These are phyloP conservation scores for Leucopsar rothschildi DNA, from an alignment of 2,113 vertebrate species.

Conservation along the genomic window DNA sequence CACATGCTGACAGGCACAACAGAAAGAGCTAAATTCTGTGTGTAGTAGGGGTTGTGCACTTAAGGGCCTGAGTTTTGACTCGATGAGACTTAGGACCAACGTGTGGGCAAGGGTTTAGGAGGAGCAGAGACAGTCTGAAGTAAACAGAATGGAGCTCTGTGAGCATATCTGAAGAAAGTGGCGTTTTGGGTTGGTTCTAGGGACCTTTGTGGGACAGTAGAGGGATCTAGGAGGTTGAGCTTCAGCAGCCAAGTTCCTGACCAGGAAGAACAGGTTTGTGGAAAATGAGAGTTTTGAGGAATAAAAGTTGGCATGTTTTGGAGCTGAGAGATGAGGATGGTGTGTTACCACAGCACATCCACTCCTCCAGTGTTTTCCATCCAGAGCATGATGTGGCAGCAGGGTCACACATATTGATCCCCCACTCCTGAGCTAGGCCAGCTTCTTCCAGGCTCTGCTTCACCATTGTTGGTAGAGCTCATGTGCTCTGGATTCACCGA, in stretches of 20 bases:
- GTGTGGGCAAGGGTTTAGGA: background rate
- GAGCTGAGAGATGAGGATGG: background rate
- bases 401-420: background rate
- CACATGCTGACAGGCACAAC: background rate
- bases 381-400: background rate
- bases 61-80: background rate
- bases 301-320: background rate
- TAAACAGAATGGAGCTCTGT: background rate
- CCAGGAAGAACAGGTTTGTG: background rate
- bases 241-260: background rate
- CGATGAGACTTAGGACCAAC: accelerated
- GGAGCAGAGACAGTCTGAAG: background rate
- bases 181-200: background rate
- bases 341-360: background rate
- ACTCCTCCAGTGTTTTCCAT: background rate
- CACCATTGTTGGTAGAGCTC: background rate
- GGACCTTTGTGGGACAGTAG: background rate
- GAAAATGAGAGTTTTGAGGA: background rate
- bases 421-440: background rate
- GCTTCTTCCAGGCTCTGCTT: background rate
- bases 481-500: background rate
- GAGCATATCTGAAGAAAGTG: background rate
- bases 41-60: background rate
- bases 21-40: background rate
- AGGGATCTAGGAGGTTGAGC: background rate